phyloP scores from a whole-genome alignment of 2,797 vertebrate genomes.

The Rhadinocentrus ornatus region DNA sequence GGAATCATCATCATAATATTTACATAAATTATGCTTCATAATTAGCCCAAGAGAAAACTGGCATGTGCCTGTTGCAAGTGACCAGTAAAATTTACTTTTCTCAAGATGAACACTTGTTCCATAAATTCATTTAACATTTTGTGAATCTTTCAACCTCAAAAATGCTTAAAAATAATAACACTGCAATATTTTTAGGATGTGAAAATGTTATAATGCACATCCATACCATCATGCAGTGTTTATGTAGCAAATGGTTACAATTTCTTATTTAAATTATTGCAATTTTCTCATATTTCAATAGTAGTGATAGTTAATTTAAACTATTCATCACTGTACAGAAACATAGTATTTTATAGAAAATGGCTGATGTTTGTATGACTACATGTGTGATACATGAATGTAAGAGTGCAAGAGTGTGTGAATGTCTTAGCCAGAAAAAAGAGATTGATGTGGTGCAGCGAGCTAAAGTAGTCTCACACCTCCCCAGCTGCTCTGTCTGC shows the following conservation, averaged over 20 bases:
- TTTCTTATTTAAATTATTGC: neutral
- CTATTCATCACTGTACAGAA: conserved; percentile 27
- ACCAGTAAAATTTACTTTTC: neutral
- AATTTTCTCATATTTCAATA: neutral
- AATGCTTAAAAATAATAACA: too few relatives aligned
- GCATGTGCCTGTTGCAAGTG: neutral
- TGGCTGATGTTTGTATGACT: conserved; percentile 25
- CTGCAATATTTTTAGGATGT: too few relatives aligned
- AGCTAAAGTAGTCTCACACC: conserved; percentile 81
- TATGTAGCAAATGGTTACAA: too few relatives aligned
- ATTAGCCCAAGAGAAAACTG: neutral
- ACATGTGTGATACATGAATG: conserved; percentile 32
- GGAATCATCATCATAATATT: neutral
- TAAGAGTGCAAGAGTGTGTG: conserved; percentile 41
- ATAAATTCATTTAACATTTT: neutral
- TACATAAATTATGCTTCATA: neutral
- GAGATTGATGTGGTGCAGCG: conserved; percentile 77
- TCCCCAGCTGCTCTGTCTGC: conserved; percentile 73
- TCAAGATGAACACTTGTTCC: neutral
- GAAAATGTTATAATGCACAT: too few relatives aligned
- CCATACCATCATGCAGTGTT: too few relatives aligned
- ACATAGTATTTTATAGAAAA: conserved; percentile 25
- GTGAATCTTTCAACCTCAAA: too few relatives aligned
- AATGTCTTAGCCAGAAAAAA: conserved; percentile 27
- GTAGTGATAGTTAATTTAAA: neutral